These are phyloP conservation scores for Pycnonotus jocosus DNA, from an alignment of 2,113 vertebrate genomes.

Conservation along the genomic window DNA sequence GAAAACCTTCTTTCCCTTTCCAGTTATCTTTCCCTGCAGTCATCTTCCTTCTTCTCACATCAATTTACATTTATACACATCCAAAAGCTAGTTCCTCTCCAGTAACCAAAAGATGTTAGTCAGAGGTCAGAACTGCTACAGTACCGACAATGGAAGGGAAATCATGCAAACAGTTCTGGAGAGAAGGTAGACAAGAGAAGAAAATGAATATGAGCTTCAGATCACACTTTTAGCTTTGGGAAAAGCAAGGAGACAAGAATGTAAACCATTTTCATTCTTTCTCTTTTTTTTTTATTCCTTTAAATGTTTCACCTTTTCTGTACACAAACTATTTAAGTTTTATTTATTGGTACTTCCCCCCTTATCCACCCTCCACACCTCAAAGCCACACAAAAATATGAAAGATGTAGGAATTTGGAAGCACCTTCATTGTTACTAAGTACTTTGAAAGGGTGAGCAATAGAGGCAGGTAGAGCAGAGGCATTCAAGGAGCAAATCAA, in stretches of 20 bases:
- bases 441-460: background rate
- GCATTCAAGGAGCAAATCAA: background rate
- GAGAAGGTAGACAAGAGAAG: background rate
- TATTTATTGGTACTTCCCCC: background rate
- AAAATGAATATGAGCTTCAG: background rate
- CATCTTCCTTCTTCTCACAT: background rate
- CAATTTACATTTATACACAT: background rate
- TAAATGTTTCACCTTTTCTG: background rate
- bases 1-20: background rate
- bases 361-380: background rate
- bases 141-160: background rate
- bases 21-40: background rate
- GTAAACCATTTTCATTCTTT: background rate
- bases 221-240: background rate
- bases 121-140: background rate
- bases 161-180: background rate
- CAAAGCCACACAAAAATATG: background rate
- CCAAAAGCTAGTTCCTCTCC: background rate
- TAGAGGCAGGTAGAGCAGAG: background rate
- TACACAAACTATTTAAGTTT: background rate
- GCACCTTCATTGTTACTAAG: background rate
- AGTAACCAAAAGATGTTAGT: background rate
- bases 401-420: background rate
- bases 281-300: background rate
- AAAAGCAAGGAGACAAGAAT: background rate